Evolutionary conservation across 2,888 invertebrate genomes (phyloP), one percentile per base, ranked within the genome.

Genomic region (Drosophila barbarae): DNA sequence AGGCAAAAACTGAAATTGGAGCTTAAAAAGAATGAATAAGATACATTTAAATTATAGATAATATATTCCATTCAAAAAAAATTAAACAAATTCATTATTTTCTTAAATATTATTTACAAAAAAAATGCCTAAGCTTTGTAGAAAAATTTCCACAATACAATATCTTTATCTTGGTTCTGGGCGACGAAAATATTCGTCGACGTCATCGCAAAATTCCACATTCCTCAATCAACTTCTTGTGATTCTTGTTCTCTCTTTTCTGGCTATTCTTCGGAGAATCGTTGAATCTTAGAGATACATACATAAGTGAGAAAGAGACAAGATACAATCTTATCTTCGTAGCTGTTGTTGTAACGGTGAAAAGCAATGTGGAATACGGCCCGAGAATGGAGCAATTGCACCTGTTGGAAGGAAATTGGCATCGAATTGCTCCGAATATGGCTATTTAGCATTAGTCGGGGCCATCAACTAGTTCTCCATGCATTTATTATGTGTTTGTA

Each of bases 191-290:
- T 23, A 44, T 38, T 36, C 38, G 59, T 36, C 59, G 59, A 59
- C 59, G 59, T 59, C 59, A 59, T 59, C 59, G 59, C 60, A 32
- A 59, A 60, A 60, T 54, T 54, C 53, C 53, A 46, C 53, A 54
- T 54, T 54, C 53, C 32, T 54, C 46, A 46, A 54, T 54, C 53
- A 26, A 42, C 41, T 28, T 18, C 28, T 52, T 18, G 9, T 21
- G 41, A 21, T 38, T 46, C 35, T 35, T 30, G 30, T 23, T 44
- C 44, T 28, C 30, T 30, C 30, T 15, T 44, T 44, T 55, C 36
- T 26, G 10, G n/a, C 7, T 26, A 36, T 58, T 38, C 36, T 59
- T 38, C 18, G 23, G 15, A 18, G 10, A 35, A 26, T 38, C 30
- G 18, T 12, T 23, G 44, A 57, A 7, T 26, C 13, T 15, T 18